Conservation (phyloP, 2,113 vertebrate genomes). For the Oreocharis arfaki region DNA sequence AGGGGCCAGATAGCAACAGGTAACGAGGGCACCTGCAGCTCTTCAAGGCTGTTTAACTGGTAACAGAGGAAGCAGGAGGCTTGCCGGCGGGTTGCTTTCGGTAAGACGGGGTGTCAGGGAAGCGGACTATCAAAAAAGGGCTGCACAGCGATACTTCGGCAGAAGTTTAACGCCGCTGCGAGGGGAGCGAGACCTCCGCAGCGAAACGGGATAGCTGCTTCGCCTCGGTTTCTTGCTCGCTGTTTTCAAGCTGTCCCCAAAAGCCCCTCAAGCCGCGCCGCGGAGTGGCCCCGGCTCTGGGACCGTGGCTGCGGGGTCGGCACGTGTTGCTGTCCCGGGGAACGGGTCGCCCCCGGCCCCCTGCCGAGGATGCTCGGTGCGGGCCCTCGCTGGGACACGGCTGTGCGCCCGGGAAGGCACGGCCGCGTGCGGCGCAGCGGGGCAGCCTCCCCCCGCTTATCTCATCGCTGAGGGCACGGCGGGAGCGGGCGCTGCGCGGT, state of each 20-base stretch:
- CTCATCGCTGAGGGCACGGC: background rate
- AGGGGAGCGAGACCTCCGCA: too few species aligned
- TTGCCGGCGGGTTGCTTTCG: background rate
- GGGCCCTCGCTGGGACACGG: background rate
- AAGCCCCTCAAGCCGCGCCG: background rate
- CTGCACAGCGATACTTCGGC: background rate
- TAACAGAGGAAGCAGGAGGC: background rate
- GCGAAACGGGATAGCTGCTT: background rate
- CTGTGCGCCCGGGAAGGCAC: background rate
- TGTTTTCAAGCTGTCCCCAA: too few species aligned
- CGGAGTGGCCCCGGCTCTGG: background rate
- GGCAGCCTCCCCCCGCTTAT: background rate
- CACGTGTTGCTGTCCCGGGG: background rate
- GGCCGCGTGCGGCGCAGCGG: background rate
- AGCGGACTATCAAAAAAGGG: accelerated
- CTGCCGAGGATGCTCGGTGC: background rate
- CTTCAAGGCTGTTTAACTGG: background rate
- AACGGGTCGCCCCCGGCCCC: background rate
- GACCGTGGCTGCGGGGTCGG: background rate
- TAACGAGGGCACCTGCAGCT: background rate
- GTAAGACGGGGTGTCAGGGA: background rate
- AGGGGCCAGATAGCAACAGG: conserved; percentile 5
- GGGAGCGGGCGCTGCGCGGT: background rate
- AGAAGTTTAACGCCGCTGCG: background rate
- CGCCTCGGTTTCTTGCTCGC: background rate